Evolutionary conservation across 2,888 invertebrate species (phyloP).

Genomic region (Parnassius smintheus): DNA sequence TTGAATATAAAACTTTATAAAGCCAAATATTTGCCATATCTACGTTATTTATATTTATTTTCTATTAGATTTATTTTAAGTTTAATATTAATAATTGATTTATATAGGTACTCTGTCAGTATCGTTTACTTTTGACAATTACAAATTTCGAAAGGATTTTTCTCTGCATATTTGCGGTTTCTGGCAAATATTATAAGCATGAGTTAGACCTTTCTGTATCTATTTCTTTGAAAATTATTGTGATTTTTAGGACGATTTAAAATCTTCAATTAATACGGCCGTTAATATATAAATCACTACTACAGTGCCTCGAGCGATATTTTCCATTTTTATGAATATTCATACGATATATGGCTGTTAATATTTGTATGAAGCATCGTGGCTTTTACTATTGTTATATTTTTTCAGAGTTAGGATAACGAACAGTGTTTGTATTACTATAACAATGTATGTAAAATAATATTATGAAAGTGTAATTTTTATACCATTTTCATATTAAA

Average conservation of each 20-base stretch:
- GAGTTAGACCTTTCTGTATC: constrained; percentile 59
- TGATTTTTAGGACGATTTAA: constrained; percentile 47
- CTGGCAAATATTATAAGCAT: constrained; percentile 67
- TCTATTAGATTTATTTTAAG: constrained; percentile 51
- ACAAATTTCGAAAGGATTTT: constrained; percentile 46
- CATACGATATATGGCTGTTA: constrained; percentile 59
- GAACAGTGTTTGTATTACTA: constrained; percentile 75
- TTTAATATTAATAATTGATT: constrained; percentile 45
- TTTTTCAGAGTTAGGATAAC: constrained; percentile 73
- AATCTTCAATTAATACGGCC: constrained; percentile 41
- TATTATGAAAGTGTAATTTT: constrained; percentile 78
- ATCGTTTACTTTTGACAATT: constrained; percentile 32
- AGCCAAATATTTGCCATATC: constrained; percentile 81
- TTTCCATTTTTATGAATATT: constrained; percentile 61
- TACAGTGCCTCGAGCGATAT: constrained; percentile 72
- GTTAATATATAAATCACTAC: constrained; percentile 38
- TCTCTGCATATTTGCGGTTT: constrained; percentile 71
- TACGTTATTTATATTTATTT: constrained; percentile 72
- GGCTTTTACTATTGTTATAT: constrained; percentile 79
- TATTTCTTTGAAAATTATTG: constrained; percentile 40
- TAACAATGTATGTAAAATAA: constrained; percentile 65
- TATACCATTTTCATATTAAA: constrained; percentile 80
- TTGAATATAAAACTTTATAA: constrained; percentile 60
- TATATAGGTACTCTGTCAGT: constrained; percentile 38
- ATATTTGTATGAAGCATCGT: constrained; percentile 65